These are phyloP conservation scores for Cephus sareptanus DNA, from an alignment of 2,888 invertebrate species.

Conservation along the genomic window DNA sequence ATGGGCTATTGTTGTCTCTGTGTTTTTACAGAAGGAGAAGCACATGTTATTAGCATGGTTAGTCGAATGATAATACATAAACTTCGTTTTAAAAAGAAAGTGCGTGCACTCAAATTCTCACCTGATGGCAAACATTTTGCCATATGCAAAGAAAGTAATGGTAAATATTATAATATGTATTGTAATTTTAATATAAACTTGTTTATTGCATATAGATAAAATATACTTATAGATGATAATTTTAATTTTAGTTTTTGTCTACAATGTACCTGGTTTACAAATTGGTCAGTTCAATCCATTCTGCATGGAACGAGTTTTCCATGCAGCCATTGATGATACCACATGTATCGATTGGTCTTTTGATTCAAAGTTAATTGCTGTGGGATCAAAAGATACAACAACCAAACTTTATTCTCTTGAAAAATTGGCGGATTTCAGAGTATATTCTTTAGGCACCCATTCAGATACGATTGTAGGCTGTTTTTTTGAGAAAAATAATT, in stretches of 20 bases:
- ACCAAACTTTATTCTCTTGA: slow-evolving; percentile 84
- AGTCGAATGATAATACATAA: slow-evolving; percentile 86
- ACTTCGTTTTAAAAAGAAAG: slow-evolving; percentile 83
- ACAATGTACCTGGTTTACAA: slow-evolving; percentile 84
- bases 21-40: slow-evolving; percentile 76
- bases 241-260: slow-evolving; percentile 78
- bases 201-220: slow-evolving; percentile 7
- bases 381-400: slow-evolving; percentile 91
- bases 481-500: slow-evolving; percentile 87
- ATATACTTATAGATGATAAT: slow-evolving; percentile 13
- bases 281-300: slow-evolving; percentile 90
- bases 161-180: slow-evolving; percentile 62
- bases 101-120: slow-evolving; percentile 87
- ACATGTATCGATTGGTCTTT: slow-evolving; percentile 92
- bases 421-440: slow-evolving; percentile 78
- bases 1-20: slow-evolving; percentile 6
- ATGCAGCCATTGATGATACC: slow-evolving; percentile 85
- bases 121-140: slow-evolving; percentile 95
- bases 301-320: slow-evolving; percentile 83
- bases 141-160: slow-evolving; percentile 85
- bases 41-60: slow-evolving; percentile 85
- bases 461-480: slow-evolving; percentile 85
- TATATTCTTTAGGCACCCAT: slow-evolving; percentile 85
- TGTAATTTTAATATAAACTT: not conserved
- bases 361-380: slow-evolving; percentile 90